Evolutionary conservation across 2,797 vertebrate species (phyloP), one percentile per base, ranked within the genome.

Genomic region (Siniperca obscura): DNA sequence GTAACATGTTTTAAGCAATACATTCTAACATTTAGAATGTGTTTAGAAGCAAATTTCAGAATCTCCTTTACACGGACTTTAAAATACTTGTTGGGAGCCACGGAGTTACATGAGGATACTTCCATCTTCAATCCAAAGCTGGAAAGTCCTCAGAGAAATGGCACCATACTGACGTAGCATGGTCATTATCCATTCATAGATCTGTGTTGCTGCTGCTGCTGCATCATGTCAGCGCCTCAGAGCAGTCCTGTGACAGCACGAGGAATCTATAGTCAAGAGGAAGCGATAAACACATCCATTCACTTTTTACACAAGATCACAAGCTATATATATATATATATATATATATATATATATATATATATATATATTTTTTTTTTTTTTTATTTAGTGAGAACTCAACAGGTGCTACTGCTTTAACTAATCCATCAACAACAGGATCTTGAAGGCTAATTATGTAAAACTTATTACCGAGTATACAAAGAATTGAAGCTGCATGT

Each of bases 181-280:
- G 16, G 56, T 48, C 38, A n/a, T 73, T 36, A 48, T 66, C 56
- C 78, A 72, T 69, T 85, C 34, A 73, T 8, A 36, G 59, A 62
- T 14, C 46, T 14, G 22, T 34, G 67, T 21, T 75, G 66, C 50
- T 55, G 74, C 70, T 75, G 66, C 50, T 55, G 74, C 70, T 64
- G 80, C 77, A 74, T 78, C 53, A n/a, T 65, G 82, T 55, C 52
- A 81, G 78, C 12, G 61, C 68, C 25, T 80, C 70, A 60, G 60
- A 65, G 73, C 25, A 19, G 86, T 88, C 91, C 84, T 75, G 87
- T 85, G 87, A 92, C 80, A 80, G 79, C 90, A 89, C 60, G 69
- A 90, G 83, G 83, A 83, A 61, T 76, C 80, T 69, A 76, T 42
- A 85, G 62, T 14, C 60, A 30, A 36, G 52, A 80, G 27, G 44